Evolutionary conservation across 2,888 invertebrate genomes (phyloP), one percentile per base, ranked within the genome.

Genomic region (Plebejus argus): DNA sequence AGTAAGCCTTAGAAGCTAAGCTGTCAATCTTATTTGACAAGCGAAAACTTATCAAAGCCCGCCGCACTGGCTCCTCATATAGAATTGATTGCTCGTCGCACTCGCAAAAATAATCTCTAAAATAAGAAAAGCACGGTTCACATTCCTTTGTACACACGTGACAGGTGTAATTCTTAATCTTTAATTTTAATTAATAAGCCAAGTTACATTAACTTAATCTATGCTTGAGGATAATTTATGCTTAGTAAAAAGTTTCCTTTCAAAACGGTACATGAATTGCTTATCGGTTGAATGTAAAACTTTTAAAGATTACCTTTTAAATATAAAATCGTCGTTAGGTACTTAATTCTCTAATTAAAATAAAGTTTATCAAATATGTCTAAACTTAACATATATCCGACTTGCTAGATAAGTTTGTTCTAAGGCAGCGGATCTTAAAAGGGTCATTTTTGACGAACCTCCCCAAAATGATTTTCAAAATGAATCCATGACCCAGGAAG

Each of bases 81-180:
- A 66, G 28, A 28, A 20, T 23, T 12, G 4, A 61, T 0, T 23
- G 23, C 6, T 28, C 6, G 28, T 15, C 15, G 28, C 28, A 28
- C 20, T 61, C 10, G 8, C 66, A 15, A 33, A 28, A 66, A 28
- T 66, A 33, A 28, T 12, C 66, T 18, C 4, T 66, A 66, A 12
- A 28, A 6, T 28, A 1, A 1, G 6, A 3, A 0, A 28, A 0
- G 28, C 6, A 66, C 12, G 28, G 28, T 18, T 15, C 18, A 20
- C 18, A 66, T 28, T 66, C 66, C 28, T 66, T 1, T 80, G 80
- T 78, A 79, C 79, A 77, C 79, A 74, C 77, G 75, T 78, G 79
- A 78, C 28, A 33, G 28, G 81, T 79, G 78, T 77, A 78, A 28
- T 49, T 28, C 35, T 10, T 76, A 76, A 66, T 76, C 39, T 72